Evolutionary conservation across 1,140 invertebrate species (phyloP).

Genomic region (Atopsyche davidsoni): DNA sequence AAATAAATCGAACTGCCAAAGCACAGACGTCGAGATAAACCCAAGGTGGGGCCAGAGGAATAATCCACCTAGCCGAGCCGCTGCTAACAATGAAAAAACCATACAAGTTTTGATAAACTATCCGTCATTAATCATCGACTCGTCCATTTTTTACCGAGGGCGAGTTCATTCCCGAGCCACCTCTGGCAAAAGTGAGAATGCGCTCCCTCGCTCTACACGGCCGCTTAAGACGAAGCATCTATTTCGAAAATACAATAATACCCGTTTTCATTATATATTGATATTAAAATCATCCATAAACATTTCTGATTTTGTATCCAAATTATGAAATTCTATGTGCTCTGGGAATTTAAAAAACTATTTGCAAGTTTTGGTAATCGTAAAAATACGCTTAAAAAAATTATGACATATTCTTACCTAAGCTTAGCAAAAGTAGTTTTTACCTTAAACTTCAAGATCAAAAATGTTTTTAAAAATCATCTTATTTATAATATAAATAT

Average conservation of each 20-base stretch:
- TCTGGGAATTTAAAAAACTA: no score
- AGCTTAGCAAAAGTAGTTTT: background rate
- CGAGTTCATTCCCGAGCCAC: constrained; percentile 24
- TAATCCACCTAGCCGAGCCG: constrained; percentile 13
- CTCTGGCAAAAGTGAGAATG: no score
- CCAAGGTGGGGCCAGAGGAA: constrained; percentile 6
- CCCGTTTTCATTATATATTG: no score
- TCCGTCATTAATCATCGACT: constrained; percentile 27
- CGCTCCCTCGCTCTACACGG: no score
- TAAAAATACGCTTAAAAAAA: no score
- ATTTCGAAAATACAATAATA: no score
- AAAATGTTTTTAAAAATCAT: background rate
- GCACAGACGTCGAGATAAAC: constrained; percentile 9
- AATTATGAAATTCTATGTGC: no score
- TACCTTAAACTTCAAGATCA: background rate
- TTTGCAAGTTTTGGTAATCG: no score
- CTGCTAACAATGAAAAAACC: constrained; percentile 24
- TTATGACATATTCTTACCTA: no score
- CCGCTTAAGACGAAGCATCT: no score
- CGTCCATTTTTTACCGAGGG: constrained; percentile 26
- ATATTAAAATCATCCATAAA: no score
- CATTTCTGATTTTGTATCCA: no score
- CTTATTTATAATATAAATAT: background rate
- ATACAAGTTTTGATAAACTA: constrained; percentile 30
- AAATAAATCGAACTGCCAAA: background rate